Conservation (phyloP, 2,113 vertebrate species). For the Ailuropoda melanoleuca region DNA sequence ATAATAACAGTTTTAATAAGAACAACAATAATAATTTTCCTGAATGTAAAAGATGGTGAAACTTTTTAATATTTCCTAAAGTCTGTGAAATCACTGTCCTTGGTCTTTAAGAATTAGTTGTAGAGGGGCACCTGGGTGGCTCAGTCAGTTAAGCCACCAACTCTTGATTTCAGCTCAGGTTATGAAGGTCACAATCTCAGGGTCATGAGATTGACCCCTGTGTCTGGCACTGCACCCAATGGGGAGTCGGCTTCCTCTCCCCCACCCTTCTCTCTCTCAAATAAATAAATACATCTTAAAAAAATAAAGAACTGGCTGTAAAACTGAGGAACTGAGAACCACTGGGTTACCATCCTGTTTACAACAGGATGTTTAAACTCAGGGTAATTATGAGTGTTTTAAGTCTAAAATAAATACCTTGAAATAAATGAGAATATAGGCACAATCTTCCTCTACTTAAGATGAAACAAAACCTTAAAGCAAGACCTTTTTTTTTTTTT, state of each 20-base stretch:
- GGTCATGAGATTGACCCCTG: not conserved
- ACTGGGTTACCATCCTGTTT: not conserved
- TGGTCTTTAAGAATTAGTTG: not conserved
- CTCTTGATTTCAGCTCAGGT: not conserved
- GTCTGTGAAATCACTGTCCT: not conserved
- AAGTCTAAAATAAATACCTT: not conserved
- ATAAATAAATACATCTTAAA: not conserved
- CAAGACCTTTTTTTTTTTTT: not conserved
- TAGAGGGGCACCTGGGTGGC: not conserved
- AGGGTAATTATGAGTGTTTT: not conserved
- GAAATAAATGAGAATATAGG: not conserved
- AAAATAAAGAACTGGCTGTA: not conserved
- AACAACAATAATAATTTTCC: not conserved
- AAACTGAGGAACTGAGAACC: not conserved
- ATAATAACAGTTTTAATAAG: not conserved
- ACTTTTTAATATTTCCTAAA: not conserved
- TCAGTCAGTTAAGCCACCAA: not conserved
- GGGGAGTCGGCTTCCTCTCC: not conserved
- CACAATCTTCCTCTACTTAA: not conserved
- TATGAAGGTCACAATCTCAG: not conserved
- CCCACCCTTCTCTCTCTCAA: not conserved
- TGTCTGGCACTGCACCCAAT: not conserved
- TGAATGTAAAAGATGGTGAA: not conserved
- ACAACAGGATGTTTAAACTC: not conserved
- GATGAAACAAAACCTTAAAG: constrained; percentile 17